Percentiles rank a stretch among this genome's conserved stretches.
Conservation (phyloP, 1,140 invertebrate genomes). For the Diprion similis region DNA sequence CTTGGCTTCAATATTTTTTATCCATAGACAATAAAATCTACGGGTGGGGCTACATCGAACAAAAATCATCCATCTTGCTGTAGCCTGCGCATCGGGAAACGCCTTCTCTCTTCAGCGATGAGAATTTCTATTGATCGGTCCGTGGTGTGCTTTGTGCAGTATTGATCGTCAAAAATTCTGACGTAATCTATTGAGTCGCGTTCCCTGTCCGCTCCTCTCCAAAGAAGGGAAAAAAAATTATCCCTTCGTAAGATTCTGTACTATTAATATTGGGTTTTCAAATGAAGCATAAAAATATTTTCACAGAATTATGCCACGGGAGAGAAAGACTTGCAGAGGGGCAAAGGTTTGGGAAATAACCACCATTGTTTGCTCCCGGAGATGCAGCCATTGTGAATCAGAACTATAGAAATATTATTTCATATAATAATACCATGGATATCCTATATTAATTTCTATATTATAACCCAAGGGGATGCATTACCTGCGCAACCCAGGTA, state of each 20-base stretch:
- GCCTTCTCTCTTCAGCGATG: conserved; percentile 35
- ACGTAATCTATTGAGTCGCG: conserved; percentile 45
- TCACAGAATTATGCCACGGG: conserved; percentile 29
- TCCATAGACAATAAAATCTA: conserved; percentile 29
- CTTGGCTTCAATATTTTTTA: conserved; percentile 21
- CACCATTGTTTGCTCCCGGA: conserved; percentile 34
- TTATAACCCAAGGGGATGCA: background rate
- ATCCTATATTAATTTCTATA: conserved; percentile 3
- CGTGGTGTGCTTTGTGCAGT: conserved; percentile 55
- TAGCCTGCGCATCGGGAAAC: conserved; percentile 50
- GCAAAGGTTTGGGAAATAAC: conserved; percentile 29
- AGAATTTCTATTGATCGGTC: conserved; percentile 51
- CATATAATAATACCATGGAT: conserved; percentile 26
- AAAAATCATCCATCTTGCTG: conserved; percentile 33
- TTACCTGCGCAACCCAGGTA: background rate
- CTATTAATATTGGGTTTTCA: conserved; percentile 11
- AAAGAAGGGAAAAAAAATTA: conserved; percentile 26
- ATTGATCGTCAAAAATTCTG: conserved; percentile 60
- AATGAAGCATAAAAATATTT: conserved; percentile 46
- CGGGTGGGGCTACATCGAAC: conserved; percentile 34
- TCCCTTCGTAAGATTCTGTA: conserved; percentile 15
- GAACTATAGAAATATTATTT: conserved; percentile 49
- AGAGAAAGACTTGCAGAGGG: conserved; percentile 19
- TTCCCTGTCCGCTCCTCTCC: conserved; percentile 22
- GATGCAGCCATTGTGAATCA: conserved; percentile 38